Evolutionary conservation across 2,113 vertebrate species (phyloP).

Genomic region (Stercorarius parasiticus): DNA sequence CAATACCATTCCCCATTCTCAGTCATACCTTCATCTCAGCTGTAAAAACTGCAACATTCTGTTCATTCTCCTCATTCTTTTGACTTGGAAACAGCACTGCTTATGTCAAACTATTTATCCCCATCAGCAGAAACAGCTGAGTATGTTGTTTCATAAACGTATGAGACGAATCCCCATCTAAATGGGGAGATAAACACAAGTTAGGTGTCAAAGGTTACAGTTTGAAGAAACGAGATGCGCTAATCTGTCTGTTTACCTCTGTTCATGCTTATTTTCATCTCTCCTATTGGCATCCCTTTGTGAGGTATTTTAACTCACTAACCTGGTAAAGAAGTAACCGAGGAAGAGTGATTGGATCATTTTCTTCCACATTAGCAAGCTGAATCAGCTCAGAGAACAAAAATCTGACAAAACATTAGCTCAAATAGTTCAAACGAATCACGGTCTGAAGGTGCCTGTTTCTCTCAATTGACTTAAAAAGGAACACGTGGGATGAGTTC

Average conservation of each 20-base stretch:
- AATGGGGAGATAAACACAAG: background rate
- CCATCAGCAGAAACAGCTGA: background rate
- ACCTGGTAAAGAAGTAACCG: background rate
- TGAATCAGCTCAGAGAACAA: background rate
- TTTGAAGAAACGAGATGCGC: background rate
- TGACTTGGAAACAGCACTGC: background rate
- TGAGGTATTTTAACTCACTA: background rate
- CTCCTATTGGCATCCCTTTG: background rate
- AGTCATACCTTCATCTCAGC: background rate
- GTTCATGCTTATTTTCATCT: background rate
- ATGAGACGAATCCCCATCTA: background rate
- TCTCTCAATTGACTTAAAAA: background rate
- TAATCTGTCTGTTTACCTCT: background rate
- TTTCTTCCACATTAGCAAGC: background rate
- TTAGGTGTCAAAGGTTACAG: background rate
- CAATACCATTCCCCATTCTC: background rate
- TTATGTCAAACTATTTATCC: background rate
- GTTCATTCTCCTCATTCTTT: background rate
- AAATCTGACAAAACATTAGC: background rate
- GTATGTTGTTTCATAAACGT: background rate
- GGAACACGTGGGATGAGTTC: background rate
- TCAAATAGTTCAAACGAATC: background rate
- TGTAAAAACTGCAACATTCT: background rate
- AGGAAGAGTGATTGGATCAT: background rate
- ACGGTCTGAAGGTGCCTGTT: background rate